Evolutionary conservation across 2,113 vertebrate species (phyloP).

Genomic region (Ahaetulla prasina): DNA sequence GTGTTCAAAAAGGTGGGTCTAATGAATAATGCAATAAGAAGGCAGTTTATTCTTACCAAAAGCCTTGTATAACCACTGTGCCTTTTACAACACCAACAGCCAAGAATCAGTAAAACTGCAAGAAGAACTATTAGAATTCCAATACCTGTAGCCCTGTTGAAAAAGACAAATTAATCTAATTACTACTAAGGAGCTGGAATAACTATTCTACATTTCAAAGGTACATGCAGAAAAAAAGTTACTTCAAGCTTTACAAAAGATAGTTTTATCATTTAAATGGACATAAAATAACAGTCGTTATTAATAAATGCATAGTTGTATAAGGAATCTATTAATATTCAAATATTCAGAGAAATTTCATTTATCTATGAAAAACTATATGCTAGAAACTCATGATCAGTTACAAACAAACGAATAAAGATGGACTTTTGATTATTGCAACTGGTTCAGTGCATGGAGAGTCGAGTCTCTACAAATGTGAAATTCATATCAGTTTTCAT

Average conservation of each 20-base stretch:
- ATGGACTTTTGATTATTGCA: background rate
- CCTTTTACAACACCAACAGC: slow-evolving; percentile 89
- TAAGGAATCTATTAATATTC: background rate
- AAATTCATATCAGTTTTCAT: background rate
- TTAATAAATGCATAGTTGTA: background rate
- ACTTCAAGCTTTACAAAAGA: background rate
- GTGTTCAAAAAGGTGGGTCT: background rate
- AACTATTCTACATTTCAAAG: background rate
- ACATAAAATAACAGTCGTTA: background rate
- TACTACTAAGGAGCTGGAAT: background rate
- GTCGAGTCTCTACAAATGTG: background rate
- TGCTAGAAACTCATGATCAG: background rate
- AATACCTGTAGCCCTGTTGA: slow-evolving; percentile 82
- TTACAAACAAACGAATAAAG: background rate
- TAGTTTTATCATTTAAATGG: background rate
- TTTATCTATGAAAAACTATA: background rate
- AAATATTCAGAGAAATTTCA: background rate
- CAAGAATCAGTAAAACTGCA: slow-evolving; percentile 78
- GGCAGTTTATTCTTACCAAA: slow-evolving; percentile 67
- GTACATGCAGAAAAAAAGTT: background rate
- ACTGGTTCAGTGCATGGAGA: background rate
- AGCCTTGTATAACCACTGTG: slow-evolving; percentile 85
- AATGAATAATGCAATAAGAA: background rate
- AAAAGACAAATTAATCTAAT: slow-evolving; percentile 26
- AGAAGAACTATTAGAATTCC: slow-evolving; percentile 81